Base-by-base conservation (phyloP, 1,140 invertebrate genomes). In the Diabrotica virgifera region DNA sequence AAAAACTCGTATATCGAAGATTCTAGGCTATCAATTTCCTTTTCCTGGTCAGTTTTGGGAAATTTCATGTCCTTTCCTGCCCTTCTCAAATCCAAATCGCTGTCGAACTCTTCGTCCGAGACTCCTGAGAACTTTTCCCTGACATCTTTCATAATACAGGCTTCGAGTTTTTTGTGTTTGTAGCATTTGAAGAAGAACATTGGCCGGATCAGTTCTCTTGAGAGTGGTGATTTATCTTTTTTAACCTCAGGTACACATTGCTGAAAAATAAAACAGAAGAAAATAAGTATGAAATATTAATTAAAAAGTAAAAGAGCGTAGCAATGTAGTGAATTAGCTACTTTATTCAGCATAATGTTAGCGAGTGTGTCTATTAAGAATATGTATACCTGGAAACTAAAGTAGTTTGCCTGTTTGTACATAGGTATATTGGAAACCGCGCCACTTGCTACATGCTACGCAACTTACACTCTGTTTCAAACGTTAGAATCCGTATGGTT, bases 151-250 rank as follows among this genome's bases (percentile, higher is more conserved):
- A 88, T 87, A 52, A 87, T 84, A 70, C 86, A 88, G 0, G 86
- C 85, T 76, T 88, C 86, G 11, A 88, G 68, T 74, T 88, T 88
- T 76, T 88, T 88, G 74, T 88, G 85, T 82, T 88, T 87, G 71
- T 88, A 88, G 72, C 86, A 88, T 63, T 85, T 82, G 80, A 88
- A 88, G 82, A 88, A 88, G 76, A 87, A 86, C 84, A 87, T 87
- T 0, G 86, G 85, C 40, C 83, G 81, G 52, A 86, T 82, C 5
- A 87, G 79, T 73, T 88, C 86, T 55, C 84, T 80, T 0, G 85
- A 85, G 0, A 87, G 75, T 0, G 83, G 84, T 1, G 83, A 82
- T 63, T 82, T 83, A 61, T 86, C 83, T 60, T 84, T 83, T 52
- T 86, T 84, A 6, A 84, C 79, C 59, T 88, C 86, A 5, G 86